These are phyloP conservation scores for Hydractinia echinata DNA, from an alignment of 30 jellyfish, hydroid and myxozoan genomes.

Conservation along the genomic window DNA sequence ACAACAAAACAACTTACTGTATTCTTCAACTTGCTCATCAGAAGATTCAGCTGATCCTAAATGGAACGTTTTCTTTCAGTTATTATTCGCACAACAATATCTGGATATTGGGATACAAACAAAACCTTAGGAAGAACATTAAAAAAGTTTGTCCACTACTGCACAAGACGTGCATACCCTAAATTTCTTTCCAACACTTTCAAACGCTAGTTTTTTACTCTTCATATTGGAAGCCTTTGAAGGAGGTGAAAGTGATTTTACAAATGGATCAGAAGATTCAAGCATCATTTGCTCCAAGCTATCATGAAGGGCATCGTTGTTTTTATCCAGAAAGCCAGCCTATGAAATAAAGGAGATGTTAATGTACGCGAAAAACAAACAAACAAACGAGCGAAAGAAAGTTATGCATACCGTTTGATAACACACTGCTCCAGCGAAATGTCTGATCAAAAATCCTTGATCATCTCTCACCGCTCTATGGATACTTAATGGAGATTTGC, in stretches of 20 bases:
- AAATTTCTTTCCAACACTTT: constrained; percentile 91
- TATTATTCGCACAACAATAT: not conserved
- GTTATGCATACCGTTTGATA: constrained; percentile 81
- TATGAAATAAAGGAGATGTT: not conserved
- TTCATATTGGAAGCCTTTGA: constrained; percentile 27
- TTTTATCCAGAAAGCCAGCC: constrained; percentile 91
- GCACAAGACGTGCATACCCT: constrained; percentile 48
- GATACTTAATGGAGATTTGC: constrained; percentile 79
- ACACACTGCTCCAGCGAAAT: constrained; percentile 98
- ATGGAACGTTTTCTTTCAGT: not conserved
- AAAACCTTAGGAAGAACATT: not conserved
- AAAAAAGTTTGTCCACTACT: not conserved
- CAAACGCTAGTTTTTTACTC: constrained; percentile 64
- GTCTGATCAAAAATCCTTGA: constrained; percentile 84
- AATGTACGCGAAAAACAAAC: not conserved
- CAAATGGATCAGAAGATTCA: constrained; percentile 80
- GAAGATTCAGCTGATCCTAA: constrained; percentile 63
- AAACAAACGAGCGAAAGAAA: not conserved
- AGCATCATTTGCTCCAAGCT: constrained; percentile 79
- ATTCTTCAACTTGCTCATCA: constrained; percentile 71
- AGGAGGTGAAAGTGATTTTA: constrained; percentile 58
- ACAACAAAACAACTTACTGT: constrained; percentile 40
- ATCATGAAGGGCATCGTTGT: constrained; percentile 94
- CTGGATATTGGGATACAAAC: not conserved
- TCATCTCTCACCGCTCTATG: constrained; percentile 86